These are phyloP conservation scores for Drosophila mojavensis DNA, from an alignment of 1,140 invertebrate genomes.

Conservation along the genomic window DNA sequence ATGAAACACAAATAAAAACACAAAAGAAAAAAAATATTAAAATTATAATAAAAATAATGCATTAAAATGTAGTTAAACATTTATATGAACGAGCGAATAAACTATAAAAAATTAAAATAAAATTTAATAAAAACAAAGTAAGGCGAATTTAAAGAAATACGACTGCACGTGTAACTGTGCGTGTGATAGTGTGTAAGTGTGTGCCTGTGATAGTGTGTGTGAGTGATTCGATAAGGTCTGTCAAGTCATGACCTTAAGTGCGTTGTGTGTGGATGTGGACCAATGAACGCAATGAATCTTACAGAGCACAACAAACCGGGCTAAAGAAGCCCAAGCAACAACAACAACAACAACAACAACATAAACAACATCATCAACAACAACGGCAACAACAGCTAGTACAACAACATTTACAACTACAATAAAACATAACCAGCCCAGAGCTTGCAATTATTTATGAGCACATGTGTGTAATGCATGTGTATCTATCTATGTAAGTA, in stretches of 20 bases:
- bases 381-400: background rate
- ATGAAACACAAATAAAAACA: slow-evolving; percentile 53
- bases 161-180: background rate
- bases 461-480: background rate
- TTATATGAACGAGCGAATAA: slow-evolving; percentile 55
- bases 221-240: slow-evolving; percentile 59
- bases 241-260: slow-evolving; percentile 63
- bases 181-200: background rate
- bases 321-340: slow-evolving; percentile 14
- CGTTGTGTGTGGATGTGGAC: slow-evolving; percentile 34
- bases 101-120: slow-evolving; percentile 30
- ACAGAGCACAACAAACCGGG: slow-evolving; percentile 30
- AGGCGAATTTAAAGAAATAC: background rate
- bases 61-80: slow-evolving; percentile 21
- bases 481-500: background rate
- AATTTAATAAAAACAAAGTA: slow-evolving; percentile 41
- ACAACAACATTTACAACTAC: slow-evolving; percentile 22
- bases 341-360: slow-evolving; percentile 19
- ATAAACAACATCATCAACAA: background rate
- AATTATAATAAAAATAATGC: slow-evolving; percentile 60
- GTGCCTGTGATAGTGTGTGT: background rate
- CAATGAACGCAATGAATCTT: slow-evolving; percentile 55
- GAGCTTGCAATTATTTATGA: slow-evolving; percentile 26
- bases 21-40: slow-evolving; percentile 38
- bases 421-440: slow-evolving; percentile 18